phyloP scores from a whole-genome alignment of 2,113 vertebrate genomes.

The Poeciliopsis occidentalis region DNA sequence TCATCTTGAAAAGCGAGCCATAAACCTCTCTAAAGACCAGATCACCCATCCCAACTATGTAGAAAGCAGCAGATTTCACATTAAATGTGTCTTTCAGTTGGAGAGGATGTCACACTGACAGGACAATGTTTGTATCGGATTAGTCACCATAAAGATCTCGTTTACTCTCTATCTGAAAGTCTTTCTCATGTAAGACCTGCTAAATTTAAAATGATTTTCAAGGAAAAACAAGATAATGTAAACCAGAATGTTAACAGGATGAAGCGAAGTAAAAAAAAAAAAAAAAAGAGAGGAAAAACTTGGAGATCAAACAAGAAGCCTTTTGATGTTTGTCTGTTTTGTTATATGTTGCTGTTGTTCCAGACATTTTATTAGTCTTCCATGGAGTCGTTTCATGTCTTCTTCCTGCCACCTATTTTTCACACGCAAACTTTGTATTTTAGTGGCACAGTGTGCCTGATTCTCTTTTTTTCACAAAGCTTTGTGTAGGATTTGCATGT shows the following conservation, averaged over 20 bases:
- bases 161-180: constrained; percentile 26
- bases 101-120: constrained; percentile 43
- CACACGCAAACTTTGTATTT: constrained; percentile 25
- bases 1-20: constrained; percentile 39
- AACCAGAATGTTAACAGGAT: constrained; percentile 71
- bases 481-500: neutral
- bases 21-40: constrained; percentile 52
- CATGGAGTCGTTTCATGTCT: constrained; percentile 27
- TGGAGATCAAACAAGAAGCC: constrained; percentile 72
- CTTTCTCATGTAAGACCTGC: constrained; percentile 42
- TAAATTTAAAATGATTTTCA: constrained; percentile 66
- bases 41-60: constrained; percentile 40
- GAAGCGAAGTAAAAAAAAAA: constrained; percentile 52
- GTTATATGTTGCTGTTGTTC: constrained; percentile 60
- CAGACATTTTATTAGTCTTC: constrained; percentile 71
- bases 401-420: constrained; percentile 60
- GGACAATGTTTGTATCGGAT: constrained; percentile 38
- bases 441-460: neutral
- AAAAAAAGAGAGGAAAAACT: constrained; percentile 36
- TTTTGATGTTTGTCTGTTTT: constrained; percentile 72
- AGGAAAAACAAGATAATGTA: constrained; percentile 68
- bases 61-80: constrained; percentile 42
- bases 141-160: constrained; percentile 2
- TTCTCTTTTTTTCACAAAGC: neutral
- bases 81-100: constrained; percentile 26